Conservation (phyloP, 2,888 invertebrate genomes). For the Hypercompe scribonia region DNA sequence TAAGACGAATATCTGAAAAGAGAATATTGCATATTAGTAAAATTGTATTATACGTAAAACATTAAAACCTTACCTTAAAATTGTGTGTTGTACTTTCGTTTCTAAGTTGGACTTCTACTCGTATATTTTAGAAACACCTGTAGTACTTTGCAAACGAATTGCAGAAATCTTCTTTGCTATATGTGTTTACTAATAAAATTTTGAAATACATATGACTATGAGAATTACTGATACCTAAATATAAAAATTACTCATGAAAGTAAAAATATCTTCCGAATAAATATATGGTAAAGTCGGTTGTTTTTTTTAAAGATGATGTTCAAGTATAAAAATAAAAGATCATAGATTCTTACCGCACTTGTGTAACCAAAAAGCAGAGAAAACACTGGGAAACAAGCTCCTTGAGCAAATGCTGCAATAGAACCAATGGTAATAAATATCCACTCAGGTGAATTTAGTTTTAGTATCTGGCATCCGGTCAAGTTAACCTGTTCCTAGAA, state of each 20-base stretch:
- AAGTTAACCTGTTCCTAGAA: conserved; percentile 67
- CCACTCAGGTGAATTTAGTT: conserved; percentile 89
- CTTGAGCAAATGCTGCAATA: conserved; percentile 88
- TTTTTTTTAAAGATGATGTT: background rate
- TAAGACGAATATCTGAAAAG: conserved; percentile 85
- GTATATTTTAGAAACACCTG: too few relatives aligned
- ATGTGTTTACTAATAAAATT: background rate
- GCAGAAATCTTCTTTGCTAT: too few relatives aligned
- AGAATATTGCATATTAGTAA: background rate
- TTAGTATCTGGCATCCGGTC: conserved; percentile 83
- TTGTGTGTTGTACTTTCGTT: too few relatives aligned
- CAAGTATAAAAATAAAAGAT: background rate
- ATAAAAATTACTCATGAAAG: background rate
- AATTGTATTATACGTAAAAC: background rate
- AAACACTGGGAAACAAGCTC: conserved; percentile 89
- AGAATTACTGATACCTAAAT: too few relatives aligned
- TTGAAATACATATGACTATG: background rate
- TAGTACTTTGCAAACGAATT: too few relatives aligned
- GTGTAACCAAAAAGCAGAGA: conserved; percentile 90
- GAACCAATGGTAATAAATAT: conserved; percentile 85
- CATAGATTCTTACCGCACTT: conserved; percentile 80
- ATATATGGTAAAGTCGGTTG: background rate
- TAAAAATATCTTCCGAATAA: background rate
- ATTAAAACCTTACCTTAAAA: too few relatives aligned
- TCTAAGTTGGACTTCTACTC: too few relatives aligned